Evolutionary conservation across 2,888 invertebrate species (phyloP), one percentile per base, ranked within the genome.

Genomic region (Clitarchus hookeri): DNA sequence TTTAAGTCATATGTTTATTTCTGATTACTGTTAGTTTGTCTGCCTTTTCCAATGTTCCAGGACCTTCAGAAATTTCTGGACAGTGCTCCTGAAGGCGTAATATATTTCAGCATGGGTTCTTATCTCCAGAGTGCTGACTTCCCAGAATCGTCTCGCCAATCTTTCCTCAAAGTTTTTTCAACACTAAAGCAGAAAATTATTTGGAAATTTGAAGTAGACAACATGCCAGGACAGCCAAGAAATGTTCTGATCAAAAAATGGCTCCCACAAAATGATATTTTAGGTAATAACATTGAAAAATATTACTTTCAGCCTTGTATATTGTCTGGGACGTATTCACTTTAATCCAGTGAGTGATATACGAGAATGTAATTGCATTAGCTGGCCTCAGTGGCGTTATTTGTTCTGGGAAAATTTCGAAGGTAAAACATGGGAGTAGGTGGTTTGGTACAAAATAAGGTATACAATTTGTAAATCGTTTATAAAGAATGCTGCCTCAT

Each of bases 181-280:
- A 92, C 92, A 86, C 89, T 95, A 0, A 94, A 95, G 88, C 94
- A 95, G 87, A 93, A 92, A 4, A 93, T 96, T 0, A 89, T 96
- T 23, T 95, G 95, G 95, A 95, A 95, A 91, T 95, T 94, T 94
- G 95, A 95, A 88, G 93, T 93, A 0, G 92, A 93, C 26, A 90
- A 91, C 6, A 89, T 94, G 25, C 92, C 92, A 2, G 93, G 93
- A 53, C 92, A 93, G 89, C 92, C 95, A 0, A 23, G 23, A 8
- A 65, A 65, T 65, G 12, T 65, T 16, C 23, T 65, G 3, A 65
- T 65, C n/a, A 23, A 23, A 65, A 65, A 65, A 9, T 65, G 65
- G 65, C n/a, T 65, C 16, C 65, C 65, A 65, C 65, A 65, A 6
- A 65, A 65, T 23, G 65, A 65, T 65, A 65, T 65, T 65, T 65